Evolutionary conservation across 2,797 vertebrate species (phyloP).

Genomic region (Alcedo atthis): DNA sequence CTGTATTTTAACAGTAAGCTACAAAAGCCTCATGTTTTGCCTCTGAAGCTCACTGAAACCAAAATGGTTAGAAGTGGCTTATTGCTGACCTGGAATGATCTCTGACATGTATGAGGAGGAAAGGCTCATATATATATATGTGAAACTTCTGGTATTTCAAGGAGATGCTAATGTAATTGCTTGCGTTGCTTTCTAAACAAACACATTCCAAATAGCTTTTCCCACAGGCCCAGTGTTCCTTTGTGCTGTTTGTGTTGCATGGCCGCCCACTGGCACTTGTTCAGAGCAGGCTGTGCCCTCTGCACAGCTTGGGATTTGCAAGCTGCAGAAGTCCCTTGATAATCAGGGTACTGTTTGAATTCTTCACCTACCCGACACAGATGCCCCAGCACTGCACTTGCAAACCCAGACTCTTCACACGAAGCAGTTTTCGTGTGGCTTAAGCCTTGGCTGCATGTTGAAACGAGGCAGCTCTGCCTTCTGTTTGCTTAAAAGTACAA

Average conservation of each 20-base stretch:
- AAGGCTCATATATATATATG: neutral
- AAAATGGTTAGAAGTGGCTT: neutral
- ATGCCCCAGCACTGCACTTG: neutral
- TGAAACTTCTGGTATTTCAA: constrained; percentile 56
- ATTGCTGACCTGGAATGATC: constrained; percentile 8
- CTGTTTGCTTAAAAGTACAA: neutral
- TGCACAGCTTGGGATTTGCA: neutral
- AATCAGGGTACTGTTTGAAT: neutral
- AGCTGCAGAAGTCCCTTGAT: neutral
- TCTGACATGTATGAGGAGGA: neutral
- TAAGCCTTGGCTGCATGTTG: constrained; percentile 9
- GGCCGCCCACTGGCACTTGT: neutral
- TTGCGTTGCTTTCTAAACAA: constrained; percentile 39
- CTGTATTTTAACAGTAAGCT: neutral
- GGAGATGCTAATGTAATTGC: constrained; percentile 42
- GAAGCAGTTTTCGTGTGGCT: neutral
- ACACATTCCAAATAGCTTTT: constrained; percentile 27
- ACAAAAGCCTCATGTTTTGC: neutral
- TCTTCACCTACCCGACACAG: neutral
- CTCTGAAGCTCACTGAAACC: neutral
- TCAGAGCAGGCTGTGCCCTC: constrained; percentile 4
- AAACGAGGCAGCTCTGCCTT: constrained; percentile 16
- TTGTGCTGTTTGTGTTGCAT: constrained; percentile 19
- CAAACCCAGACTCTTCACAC: neutral
- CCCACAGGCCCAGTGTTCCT: constrained; percentile 34